Evolutionary conservation across 2,797 vertebrate genomes (phyloP).

Genomic region (Helicolenus hilgendorfi): DNA sequence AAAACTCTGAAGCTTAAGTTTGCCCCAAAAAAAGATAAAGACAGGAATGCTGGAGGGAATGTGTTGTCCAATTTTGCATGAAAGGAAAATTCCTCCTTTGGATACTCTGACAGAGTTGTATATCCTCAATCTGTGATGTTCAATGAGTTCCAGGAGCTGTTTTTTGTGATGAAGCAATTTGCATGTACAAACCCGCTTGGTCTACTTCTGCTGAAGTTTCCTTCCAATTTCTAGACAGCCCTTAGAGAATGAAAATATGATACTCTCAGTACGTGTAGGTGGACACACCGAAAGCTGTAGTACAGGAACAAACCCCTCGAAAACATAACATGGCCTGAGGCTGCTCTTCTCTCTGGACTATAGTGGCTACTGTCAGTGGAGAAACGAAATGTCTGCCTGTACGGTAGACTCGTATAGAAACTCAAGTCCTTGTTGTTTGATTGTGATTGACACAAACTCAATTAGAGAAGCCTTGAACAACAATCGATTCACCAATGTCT

Average conservation of each 20-base stretch:
- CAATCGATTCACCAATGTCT: too few species aligned
- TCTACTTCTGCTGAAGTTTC: slow-evolving; percentile 43
- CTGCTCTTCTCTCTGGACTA: slow-evolving; percentile 18
- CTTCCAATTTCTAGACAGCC: neutral
- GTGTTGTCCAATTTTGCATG: slow-evolving; percentile 28
- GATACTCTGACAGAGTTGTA: slow-evolving; percentile 17
- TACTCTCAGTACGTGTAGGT: slow-evolving; percentile 28
- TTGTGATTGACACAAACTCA: slow-evolving; percentile 27
- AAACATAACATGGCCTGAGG: slow-evolving; percentile 26
- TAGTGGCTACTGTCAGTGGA: neutral
- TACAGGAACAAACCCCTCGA: slow-evolving; percentile 4
- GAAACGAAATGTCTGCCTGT: slow-evolving; percentile 6
- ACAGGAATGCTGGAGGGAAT: neutral
- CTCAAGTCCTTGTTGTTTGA: neutral
- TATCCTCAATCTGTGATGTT: slow-evolving; percentile 33
- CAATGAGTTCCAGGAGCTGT: slow-evolving; percentile 36
- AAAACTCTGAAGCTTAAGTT: slow-evolving; percentile 2
- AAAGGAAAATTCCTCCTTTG: slow-evolving; percentile 27
- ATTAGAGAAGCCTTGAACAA: neutral
- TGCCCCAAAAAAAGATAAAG: neutral
- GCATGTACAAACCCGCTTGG: neutral
- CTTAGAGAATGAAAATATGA: slow-evolving; percentile 18
- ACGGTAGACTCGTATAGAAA: neutral
- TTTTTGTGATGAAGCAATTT: slow-evolving; percentile 6
- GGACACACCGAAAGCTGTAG: slow-evolving; percentile 17